These are phyloP conservation scores for Drosophila fulvimacula DNA, from an alignment of 2,888 invertebrate species.

Conservation along the genomic window DNA sequence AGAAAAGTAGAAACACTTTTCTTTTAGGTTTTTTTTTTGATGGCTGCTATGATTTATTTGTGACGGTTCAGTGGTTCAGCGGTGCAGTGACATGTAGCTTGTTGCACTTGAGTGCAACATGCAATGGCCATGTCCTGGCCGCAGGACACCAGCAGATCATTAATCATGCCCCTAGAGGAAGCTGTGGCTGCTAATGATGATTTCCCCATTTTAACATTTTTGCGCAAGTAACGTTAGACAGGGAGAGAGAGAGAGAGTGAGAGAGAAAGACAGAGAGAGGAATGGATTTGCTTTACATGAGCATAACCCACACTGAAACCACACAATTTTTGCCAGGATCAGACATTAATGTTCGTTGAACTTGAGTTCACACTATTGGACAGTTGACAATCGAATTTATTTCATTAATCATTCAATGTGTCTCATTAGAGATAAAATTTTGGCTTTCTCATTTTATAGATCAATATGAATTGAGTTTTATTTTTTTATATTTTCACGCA, in stretches of 20 bases:
- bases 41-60: slow-evolving; percentile 64
- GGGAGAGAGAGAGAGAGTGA: neutral
- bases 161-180: slow-evolving; percentile 64
- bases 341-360: slow-evolving; percentile 39
- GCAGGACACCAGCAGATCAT: slow-evolving; percentile 45
- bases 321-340: slow-evolving; percentile 38
- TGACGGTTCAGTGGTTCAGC: slow-evolving; percentile 64
- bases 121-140: slow-evolving; percentile 52
- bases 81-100: slow-evolving; percentile 53
- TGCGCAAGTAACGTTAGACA: slow-evolving; percentile 39
- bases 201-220: slow-evolving; percentile 18
- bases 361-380: slow-evolving; percentile 48
- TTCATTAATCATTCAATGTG: slow-evolving; percentile 48
- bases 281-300: slow-evolving; percentile 23
- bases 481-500: too few relatives aligned
- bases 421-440: slow-evolving; percentile 38
- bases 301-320: slow-evolving; percentile 39
- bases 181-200: slow-evolving; percentile 66
- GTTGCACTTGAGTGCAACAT: slow-evolving; percentile 68
- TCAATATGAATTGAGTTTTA: neutral
- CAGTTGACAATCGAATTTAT: slow-evolving; percentile 20
- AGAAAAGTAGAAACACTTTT: slow-evolving; percentile 33
- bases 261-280: neutral
- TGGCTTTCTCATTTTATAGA: too few relatives aligned
- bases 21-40: slow-evolving; percentile 5